A percentile compares a stretch with the other conserved stretches of the same genome.
These are phyloP conservation scores for Dicyrtomina minuta DNA, from an alignment of 2,888 invertebrate genomes.

Conservation along the genomic window DNA sequence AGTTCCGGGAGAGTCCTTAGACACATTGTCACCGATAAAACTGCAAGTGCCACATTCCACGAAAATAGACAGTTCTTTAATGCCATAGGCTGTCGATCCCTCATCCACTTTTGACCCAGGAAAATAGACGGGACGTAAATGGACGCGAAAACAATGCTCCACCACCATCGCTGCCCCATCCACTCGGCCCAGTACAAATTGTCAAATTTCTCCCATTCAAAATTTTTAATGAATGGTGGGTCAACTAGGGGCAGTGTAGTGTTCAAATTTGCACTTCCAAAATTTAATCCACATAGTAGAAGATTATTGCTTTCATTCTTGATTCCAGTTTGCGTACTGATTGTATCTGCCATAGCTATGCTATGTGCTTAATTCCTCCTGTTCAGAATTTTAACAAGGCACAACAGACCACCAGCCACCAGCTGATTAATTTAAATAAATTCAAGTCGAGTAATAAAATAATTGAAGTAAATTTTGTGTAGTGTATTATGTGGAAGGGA, in stretches of 20 bases:
- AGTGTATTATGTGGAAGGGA: no score
- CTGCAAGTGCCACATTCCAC: conserved; percentile 35
- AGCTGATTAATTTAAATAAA: no score
- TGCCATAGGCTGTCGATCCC: conserved; percentile 15
- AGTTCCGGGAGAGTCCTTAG: conserved; percentile 37
- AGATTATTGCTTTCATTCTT: no score
- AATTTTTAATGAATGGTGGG: conserved; percentile 5
- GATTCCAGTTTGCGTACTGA: no score
- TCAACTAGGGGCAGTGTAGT: background rate
- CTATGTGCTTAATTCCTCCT: no score
- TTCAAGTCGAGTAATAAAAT: no score
- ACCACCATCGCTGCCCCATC: conserved; percentile 33
- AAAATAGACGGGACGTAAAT: conserved; percentile 30
- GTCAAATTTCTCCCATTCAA: conserved; percentile 18
- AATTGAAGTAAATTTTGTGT: no score
- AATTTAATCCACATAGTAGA: no score
- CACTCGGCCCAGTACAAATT: conserved; percentile 21
- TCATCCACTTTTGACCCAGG: conserved; percentile 26
- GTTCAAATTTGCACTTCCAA: no score
- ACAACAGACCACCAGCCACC: no score
- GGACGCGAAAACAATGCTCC: conserved; percentile 16
- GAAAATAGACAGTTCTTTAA: conserved; percentile 23
- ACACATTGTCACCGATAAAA: conserved; percentile 29
- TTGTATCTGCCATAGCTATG: no score
- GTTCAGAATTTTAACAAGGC: no score